Base-by-base conservation (phyloP, 2,113 vertebrate genomes). In the Eonycteris spelaea region DNA sequence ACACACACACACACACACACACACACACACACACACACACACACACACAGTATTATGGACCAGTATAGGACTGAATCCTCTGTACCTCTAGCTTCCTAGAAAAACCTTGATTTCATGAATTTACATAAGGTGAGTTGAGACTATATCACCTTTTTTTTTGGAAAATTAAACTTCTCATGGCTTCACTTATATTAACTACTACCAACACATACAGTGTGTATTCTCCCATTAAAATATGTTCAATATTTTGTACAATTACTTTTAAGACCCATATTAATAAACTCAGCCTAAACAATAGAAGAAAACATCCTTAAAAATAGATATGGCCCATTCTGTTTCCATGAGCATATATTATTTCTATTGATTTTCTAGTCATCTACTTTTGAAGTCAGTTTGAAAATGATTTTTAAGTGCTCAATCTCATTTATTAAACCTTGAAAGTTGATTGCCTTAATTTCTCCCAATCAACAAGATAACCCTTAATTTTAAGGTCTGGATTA, bases 401-500 rank as follows among this genome's bases (percentile, higher is more conserved):
- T 90, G 73, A 96, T 86, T 97, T 89, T 83, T 82, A 82, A 97
- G 53, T 80, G 80, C 15, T 93, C 3, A 48, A 18, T 90, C 61
- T 97, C 86, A 93, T 97, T 98, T 97, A 96, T 95, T 86, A 96
- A 97, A 94, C 53, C 38, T 18, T 84, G 48, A 51, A 93, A 92
- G 48, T 51, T 96, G 85, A 96, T 94, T 68, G 70, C 94, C 26
- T 91, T 92, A 96, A 96, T 98, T 97, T 88, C 63, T 9, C 91
- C 65, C 86, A 96, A 86, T 98, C 94, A 96, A 97, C 22, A 97
- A 83, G 95, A 97, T 53, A 97, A 89, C 38, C 35, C 40, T 89
- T 92, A 95, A 97, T 97, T 96, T 97, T 91, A 97, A 93, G 84
- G 77, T 95, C 96, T 91, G 59, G n/a, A 92, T 98, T 95, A 96